A percentile compares a stretch with the other conserved stretches of the same genome.
These are phyloP conservation scores for Caradrina clavipalpis DNA, from an alignment of 2,888 invertebrate species.

Conservation along the genomic window DNA sequence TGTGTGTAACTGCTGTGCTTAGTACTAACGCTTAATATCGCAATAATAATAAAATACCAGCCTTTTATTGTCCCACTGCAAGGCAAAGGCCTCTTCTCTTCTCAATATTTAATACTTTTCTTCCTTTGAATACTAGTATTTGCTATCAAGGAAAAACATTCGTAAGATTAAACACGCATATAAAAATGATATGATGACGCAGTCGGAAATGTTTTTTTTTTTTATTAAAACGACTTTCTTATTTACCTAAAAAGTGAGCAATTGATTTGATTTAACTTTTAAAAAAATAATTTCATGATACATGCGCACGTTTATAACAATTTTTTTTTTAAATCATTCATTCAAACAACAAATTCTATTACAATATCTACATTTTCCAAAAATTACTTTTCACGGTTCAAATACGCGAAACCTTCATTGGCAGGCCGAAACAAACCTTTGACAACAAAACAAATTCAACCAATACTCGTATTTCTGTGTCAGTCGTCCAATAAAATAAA, in stretches of 20 bases:
- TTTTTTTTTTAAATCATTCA: not conserved
- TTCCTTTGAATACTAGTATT: too few species aligned
- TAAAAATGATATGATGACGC: not conserved
- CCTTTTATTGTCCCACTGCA: too few species aligned
- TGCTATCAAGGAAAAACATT: not conserved
- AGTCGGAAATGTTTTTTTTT: not conserved
- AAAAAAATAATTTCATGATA: too few species aligned
- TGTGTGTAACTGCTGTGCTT: too few species aligned
- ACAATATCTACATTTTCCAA: not conserved
- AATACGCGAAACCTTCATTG: conserved; percentile 10
- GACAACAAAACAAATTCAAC: conserved; percentile 11
- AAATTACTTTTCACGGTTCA: not conserved
- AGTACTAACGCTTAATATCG: too few species aligned
- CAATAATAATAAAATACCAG: too few species aligned
- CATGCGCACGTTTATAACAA: not conserved
- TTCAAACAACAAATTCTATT: not conserved
- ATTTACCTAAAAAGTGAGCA: not conserved
- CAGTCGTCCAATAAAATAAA: conserved; percentile 42
- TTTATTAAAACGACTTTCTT: not conserved
- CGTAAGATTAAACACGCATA: not conserved
- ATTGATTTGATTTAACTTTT: conserved; percentile 13
- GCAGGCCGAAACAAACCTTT: conserved; percentile 10
- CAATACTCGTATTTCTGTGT: conserved; percentile 24
- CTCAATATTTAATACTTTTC: too few species aligned
- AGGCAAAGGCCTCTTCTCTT: too few species aligned